Conservation (phyloP, 1,140 invertebrate genomes). For the Papilio polytes region DNA sequence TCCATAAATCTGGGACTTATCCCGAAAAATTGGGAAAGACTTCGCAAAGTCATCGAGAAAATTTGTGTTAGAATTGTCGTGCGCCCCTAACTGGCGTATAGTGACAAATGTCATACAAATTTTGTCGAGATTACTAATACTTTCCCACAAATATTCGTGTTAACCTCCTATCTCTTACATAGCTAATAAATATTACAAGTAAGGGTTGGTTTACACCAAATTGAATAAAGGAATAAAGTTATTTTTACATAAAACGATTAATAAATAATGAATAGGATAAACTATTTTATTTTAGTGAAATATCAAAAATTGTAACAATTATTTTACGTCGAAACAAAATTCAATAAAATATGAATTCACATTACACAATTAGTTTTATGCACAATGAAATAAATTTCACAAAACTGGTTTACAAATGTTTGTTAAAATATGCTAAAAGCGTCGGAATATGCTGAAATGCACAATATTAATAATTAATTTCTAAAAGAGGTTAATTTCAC, state of each 20-base stretch:
- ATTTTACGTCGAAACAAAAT: neutral
- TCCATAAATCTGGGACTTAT: too few relatives aligned
- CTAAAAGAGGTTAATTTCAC: neutral
- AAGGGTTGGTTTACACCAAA: neutral
- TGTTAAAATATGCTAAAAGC: neutral
- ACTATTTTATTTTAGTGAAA: neutral
- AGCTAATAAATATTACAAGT: neutral
- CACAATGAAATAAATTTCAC: neutral
- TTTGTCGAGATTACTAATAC: neutral
- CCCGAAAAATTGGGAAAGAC: too few relatives aligned
- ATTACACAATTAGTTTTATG: constrained; percentile 4
- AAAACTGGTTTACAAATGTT: neutral
- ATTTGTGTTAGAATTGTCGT: too few relatives aligned
- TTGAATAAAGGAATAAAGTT: neutral
- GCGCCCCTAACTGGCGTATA: too few relatives aligned
- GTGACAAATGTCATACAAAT: neutral
- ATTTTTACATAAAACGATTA: constrained; percentile 12
- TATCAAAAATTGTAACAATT: neutral
- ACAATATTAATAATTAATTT: neutral
- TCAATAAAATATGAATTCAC: neutral
- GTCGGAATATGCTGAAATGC: too few relatives aligned
- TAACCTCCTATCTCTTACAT: neutral
- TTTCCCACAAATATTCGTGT: neutral
- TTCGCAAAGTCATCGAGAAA: too few relatives aligned
- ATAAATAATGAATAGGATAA: constrained; percentile 21